Base-by-base conservation (phyloP, 1,140 invertebrate species). In the Bemisia tabaci region DNA sequence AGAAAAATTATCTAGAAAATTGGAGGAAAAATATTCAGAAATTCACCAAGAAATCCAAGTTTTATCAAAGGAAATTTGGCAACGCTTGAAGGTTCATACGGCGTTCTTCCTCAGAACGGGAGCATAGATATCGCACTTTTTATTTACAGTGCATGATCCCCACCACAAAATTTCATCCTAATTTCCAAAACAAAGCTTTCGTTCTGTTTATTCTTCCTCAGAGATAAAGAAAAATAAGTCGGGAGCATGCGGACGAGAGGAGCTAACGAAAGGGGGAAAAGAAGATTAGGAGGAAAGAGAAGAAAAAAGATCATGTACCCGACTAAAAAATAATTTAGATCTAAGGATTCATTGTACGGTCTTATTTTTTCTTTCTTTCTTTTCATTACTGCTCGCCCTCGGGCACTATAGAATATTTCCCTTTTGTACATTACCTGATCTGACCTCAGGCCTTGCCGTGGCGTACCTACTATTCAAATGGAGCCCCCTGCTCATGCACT, bases 241-340 rank as follows among this genome's bases (percentile, higher is more conserved):
- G 69, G 64, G 65, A 68, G 67, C 65, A 71, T 69, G 64, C 67
- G 58, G 61, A 64, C 66, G 68, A 66, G 60, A 61, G 60, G 60
- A 61, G 60, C 5, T 5, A 25, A n/a, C 5, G 60, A 25, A n/a
- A 25, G 60, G n/a, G 60, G n/a, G 33, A 33, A 63, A 5, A 63
- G 33, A 26, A 63, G 33, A 63, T 63, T 12, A 33, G 24, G 23
- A n/a, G 33, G 62, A 5, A 24, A 24, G 25, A 26, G 62, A 33
- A 63, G 62, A 48, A 48, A 48, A 48, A 48, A 48, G 33, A 48
- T 48, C 33, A 48, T 48, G 17, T 48, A 48, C 33, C 33, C 5
- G 33, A 48, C 33, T 48, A 17, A 48, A 48, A 48, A 48, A 48
- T 48, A 48, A 48, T 48, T 48, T 9, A 48, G 33, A 48, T 48